Evolutionary conservation across 2,113 vertebrate genomes (phyloP).

Genomic region (Hipposideros armiger): DNA sequence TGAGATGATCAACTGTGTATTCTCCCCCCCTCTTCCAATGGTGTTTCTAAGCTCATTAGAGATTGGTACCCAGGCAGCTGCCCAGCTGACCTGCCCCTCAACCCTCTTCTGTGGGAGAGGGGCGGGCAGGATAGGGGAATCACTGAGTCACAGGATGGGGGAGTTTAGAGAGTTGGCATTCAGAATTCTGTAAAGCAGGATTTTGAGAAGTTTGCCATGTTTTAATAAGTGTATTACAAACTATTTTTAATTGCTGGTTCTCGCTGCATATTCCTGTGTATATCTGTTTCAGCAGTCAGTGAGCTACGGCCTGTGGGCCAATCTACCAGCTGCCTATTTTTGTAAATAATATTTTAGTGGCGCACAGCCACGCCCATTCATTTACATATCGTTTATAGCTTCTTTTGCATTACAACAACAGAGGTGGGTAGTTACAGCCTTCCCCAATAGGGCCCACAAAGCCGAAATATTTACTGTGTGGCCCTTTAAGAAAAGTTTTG

Average conservation of each 20-base stretch:
- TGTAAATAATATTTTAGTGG: constrained; percentile 70
- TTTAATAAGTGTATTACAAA: neutral
- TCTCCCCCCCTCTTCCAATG: neutral
- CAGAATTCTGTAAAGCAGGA: neutral
- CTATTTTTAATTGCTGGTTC: neutral
- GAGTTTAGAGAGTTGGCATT: neutral
- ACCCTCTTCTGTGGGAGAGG: neutral
- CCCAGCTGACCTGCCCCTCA: neutral
- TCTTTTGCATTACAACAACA: neutral
- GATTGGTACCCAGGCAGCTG: neutral
- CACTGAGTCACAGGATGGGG: neutral
- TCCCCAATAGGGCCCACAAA: neutral
- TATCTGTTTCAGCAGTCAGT: neutral
- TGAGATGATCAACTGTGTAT: neutral
- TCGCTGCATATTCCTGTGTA: neutral
- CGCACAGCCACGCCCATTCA: neutral
- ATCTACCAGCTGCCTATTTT: neutral
- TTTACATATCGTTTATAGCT: neutral
- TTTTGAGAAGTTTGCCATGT: neutral
- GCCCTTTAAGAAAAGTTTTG: neutral
- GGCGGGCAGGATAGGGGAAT: neutral
- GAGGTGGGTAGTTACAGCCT: neutral
- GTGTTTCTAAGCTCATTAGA: neutral
- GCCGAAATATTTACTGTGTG: neutral
- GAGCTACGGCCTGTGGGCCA: neutral